Conservation (phyloP, 2,113 vertebrate genomes). For the Poecilia latipinna region DNA sequence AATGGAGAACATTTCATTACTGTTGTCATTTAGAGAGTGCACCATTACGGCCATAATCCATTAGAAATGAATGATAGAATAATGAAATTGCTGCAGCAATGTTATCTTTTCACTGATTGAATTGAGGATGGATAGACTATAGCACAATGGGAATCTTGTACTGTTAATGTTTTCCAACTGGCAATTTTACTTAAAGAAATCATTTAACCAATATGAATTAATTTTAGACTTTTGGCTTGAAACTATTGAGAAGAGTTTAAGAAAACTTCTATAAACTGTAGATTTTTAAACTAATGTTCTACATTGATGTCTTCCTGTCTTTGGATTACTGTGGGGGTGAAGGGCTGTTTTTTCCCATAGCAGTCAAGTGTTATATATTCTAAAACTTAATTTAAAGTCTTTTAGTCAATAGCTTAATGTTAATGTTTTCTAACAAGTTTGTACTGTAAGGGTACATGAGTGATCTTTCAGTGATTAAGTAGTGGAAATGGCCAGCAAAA, state of each 20-base stretch:
- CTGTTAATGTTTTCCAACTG: constrained; percentile 17
- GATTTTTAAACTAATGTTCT: neutral
- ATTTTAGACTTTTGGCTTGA: constrained; percentile 19
- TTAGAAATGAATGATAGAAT: constrained; percentile 48
- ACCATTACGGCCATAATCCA: constrained; percentile 29
- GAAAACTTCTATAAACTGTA: neutral
- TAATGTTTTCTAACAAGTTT: too few relatives aligned
- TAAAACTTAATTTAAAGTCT: neutral
- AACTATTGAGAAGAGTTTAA: neutral
- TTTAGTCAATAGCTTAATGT: too few relatives aligned
- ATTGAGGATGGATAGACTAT: constrained; percentile 7
- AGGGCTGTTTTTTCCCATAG: neutral
- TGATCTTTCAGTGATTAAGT: too few relatives aligned
- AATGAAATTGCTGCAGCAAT: constrained; percentile 34
- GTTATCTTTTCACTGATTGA: constrained; percentile 36
- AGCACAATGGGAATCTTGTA: constrained; percentile 21
- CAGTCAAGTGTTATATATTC: neutral
- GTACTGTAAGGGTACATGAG: too few relatives aligned
- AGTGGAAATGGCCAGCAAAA: too few relatives aligned
- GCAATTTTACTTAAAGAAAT: constrained; percentile 7
- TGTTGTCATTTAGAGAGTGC: constrained; percentile 58
- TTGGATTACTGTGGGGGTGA: too few relatives aligned
- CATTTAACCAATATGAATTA: constrained; percentile 27
- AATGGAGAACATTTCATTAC: constrained; percentile 60
- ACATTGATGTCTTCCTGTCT: too few relatives aligned